Base-by-base conservation (phyloP, 2,888 invertebrate genomes). In the Leptopilina myrica region DNA sequence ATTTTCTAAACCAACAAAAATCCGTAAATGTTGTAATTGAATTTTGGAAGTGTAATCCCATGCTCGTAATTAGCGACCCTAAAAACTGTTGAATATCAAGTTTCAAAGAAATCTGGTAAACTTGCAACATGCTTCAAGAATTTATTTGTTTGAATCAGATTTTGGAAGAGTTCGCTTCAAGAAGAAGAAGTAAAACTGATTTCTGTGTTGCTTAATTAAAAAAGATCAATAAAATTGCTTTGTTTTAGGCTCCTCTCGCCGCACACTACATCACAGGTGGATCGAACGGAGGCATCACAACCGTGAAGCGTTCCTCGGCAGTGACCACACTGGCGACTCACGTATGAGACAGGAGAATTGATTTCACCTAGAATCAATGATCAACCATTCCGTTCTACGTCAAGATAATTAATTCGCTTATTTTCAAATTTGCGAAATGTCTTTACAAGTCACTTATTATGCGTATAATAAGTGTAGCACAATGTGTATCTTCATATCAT, bases 291-390 rank as follows among this genome's bases (percentile, higher is more conserved):
- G 93, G 93, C 81, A 92, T 93, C 82, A 93, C 93, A 76, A 93
- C 94, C 84, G 93, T 94, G 76, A 95, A 94, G 89, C 93, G 94
- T 78, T 91, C 91, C 40, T 89, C 91, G 82, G 91, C 91, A 53
- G 90, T 90, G 76, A 94, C 94, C 81, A 94, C 94, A 73, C 92
- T 95, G 90, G 95, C 95, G 84, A 95, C 95, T 89, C 95, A 95
- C 89, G 95, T 95, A 93, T 94, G 94, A 93, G 91, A 82, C 76
- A 83, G 87, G 90, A 89, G 81, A 87, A 86, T 86, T 83, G 85
- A 88, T 86, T 87, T 87, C 84, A 89, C 90, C 87, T 91, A 91
- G 91, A 90, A 87, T 86, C 87, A 81, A 79, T 82, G 79, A 64
- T 80, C 40, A 73, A 56, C 8, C n/a, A 73, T 59, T 73, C 56